Evolutionary conservation across 2,113 vertebrate genomes (phyloP).

Genomic region (Macquaria australasica): DNA sequence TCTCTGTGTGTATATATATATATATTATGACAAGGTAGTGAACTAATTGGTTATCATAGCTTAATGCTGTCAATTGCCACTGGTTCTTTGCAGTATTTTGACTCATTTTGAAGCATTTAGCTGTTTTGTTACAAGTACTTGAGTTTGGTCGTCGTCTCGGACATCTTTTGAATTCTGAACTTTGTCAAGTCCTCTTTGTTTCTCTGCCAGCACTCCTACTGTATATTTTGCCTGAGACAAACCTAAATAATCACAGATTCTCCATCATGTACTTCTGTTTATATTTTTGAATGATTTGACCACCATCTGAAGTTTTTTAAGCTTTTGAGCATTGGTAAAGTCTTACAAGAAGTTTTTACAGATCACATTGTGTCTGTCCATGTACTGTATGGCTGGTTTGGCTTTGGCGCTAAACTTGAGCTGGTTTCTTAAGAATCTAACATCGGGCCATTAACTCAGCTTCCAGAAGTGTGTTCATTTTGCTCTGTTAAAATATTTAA

Average conservation of each 20-base stretch:
- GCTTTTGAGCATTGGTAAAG: neutral
- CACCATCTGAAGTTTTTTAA: slow-evolving; percentile 2
- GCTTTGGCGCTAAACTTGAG: slow-evolving; percentile 32
- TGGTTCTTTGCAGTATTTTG: slow-evolving; percentile 23
- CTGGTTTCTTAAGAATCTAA: slow-evolving; percentile 28
- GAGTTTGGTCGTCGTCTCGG: neutral
- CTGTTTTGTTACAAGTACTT: slow-evolving; percentile 43
- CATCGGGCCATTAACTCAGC: neutral
- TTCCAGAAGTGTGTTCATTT: slow-evolving; percentile 6
- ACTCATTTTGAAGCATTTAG: slow-evolving; percentile 50
- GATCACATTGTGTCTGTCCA: neutral
- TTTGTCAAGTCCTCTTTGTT: neutral
- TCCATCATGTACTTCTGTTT: neutral
- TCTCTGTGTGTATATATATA: slow-evolving; percentile 1
- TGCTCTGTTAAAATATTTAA: neutral
- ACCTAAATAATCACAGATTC: neutral
- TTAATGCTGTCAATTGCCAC: slow-evolving; percentile 25
- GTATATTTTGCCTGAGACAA: neutral
- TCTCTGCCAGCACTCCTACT: slow-evolving; percentile 31
- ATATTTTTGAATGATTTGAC: slow-evolving; percentile 25
- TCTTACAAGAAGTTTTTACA: slow-evolving; percentile 24
- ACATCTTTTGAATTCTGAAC: slow-evolving; percentile 15
- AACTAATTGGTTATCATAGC: slow-evolving; percentile 30
- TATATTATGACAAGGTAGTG: slow-evolving; percentile 14
- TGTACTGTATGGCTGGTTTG: slow-evolving; percentile 4